phyloP scores from a whole-genome alignment of 92 coral and sea anemone genomes.

The Blastomussa wellsi region DNA sequence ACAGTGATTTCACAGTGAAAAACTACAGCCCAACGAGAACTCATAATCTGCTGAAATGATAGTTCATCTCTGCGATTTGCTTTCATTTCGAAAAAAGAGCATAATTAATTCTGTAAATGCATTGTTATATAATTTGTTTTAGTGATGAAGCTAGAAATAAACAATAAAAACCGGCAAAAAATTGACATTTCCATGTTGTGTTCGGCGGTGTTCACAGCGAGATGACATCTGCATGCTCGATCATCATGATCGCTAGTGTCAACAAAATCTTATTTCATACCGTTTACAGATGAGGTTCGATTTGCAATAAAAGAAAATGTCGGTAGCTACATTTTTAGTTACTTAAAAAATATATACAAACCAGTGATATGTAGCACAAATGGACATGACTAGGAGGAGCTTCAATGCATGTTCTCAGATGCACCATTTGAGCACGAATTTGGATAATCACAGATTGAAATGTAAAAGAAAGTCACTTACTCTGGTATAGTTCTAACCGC shows the following conservation, averaged over 20 bases:
- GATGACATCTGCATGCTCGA: neutral
- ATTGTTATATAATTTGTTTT: neutral
- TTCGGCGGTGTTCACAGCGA: neutral
- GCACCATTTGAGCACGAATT: conserved; percentile 16
- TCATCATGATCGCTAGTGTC: neutral
- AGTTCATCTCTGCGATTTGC: neutral
- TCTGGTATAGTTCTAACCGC: conserved; percentile 89
- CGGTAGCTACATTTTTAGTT: neutral
- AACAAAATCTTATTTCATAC: neutral
- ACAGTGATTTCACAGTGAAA: neutral
- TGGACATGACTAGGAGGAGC: neutral
- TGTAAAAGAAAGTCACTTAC: conserved; percentile 58
- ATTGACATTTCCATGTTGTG: neutral
- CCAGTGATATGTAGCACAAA: no score
- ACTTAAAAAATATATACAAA: neutral
- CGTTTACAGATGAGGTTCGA: neutral
- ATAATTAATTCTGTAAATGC: neutral
- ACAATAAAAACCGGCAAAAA: neutral
- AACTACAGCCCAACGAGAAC: neutral
- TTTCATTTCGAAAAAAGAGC: neutral
- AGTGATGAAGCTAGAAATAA: neutral
- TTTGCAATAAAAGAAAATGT: neutral
- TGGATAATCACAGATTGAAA: neutral
- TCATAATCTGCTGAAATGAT: neutral
- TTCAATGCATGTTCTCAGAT: neutral